Conservation (phyloP, 2,797 vertebrate genomes). For the Spea hammondii region DNA sequence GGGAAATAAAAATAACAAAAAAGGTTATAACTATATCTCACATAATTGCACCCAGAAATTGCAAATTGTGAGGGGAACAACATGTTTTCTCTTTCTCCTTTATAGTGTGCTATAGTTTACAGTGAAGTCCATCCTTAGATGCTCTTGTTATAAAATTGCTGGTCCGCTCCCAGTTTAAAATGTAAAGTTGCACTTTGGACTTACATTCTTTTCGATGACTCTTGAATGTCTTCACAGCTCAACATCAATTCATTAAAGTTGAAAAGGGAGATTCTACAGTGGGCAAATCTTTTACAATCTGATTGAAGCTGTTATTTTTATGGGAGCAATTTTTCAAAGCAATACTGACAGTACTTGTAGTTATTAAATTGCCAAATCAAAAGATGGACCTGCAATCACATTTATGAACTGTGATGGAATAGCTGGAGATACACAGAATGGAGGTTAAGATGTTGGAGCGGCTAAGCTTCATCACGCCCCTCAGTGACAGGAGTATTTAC, state of each 20-base stretch:
- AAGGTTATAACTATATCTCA: too few species aligned
- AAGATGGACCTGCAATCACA: conserved; percentile 73
- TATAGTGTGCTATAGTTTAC: conserved; percentile 8
- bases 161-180: conserved; percentile 63
- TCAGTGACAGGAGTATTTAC: conserved; percentile 70
- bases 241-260: conserved; percentile 95
- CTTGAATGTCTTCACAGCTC: conserved; percentile 91
- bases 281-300: conserved; percentile 85
- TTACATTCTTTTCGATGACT: conserved; percentile 89
- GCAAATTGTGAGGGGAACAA: too few species aligned
- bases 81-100: background rate
- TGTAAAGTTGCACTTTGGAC: conserved; percentile 71
- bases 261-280: conserved; percentile 79
- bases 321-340: conserved; percentile 97
- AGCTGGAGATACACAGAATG: conserved; percentile 58
- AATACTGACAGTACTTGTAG: conserved; percentile 94
- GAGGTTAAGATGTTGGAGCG: conserved; percentile 68
- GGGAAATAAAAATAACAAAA: too few species aligned
- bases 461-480: conserved; percentile 68
- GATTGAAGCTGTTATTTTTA: conserved; percentile 99
- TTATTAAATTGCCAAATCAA: conserved; percentile 97
- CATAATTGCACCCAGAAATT: too few species aligned
- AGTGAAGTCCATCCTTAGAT: conserved; percentile 4
- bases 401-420: conserved; percentile 75
- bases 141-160: conserved; percentile 20